A percentile compares a stretch with the other conserved stretches of the same genome.
These are phyloP conservation scores for Bombus pascuorum DNA, from an alignment of 1,140 invertebrate species.

Conservation along the genomic window DNA sequence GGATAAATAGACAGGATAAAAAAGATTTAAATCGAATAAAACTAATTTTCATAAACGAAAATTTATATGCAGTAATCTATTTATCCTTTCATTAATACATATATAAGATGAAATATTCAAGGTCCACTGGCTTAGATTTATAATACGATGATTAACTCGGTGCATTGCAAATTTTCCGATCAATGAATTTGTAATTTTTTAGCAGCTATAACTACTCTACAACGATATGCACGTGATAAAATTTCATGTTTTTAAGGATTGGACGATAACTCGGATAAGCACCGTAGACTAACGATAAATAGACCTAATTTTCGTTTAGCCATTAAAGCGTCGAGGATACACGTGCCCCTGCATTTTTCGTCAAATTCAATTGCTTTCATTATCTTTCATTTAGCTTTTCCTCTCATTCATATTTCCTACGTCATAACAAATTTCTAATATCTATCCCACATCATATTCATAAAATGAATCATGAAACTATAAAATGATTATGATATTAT, in stretches of 20 bases:
- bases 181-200: not conserved
- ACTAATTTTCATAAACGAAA: not conserved
- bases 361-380: conserved; percentile 10
- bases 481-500: no score
- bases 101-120: not conserved
- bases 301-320: conserved; percentile 12
- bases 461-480: not conserved
- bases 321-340: conserved; percentile 2
- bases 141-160: not conserved
- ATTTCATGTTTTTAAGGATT: not conserved
- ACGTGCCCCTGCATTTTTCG: not conserved
- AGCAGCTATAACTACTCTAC: not conserved
- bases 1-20: not conserved
- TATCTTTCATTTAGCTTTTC: not conserved
- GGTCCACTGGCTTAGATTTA: not conserved
- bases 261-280: not conserved
- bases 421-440: not conserved
- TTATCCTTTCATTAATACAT: not conserved
- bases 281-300: conserved; percentile 14
- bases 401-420: not conserved
- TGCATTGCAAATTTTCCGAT: not conserved
- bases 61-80: not conserved
- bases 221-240: not conserved
- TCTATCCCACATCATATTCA: not conserved
- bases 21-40: not conserved